Evolutionary conservation across 2,888 invertebrate genomes (phyloP), one percentile per base, ranked within the genome.

Genomic region (Rhimphoctona megacephalus): DNA sequence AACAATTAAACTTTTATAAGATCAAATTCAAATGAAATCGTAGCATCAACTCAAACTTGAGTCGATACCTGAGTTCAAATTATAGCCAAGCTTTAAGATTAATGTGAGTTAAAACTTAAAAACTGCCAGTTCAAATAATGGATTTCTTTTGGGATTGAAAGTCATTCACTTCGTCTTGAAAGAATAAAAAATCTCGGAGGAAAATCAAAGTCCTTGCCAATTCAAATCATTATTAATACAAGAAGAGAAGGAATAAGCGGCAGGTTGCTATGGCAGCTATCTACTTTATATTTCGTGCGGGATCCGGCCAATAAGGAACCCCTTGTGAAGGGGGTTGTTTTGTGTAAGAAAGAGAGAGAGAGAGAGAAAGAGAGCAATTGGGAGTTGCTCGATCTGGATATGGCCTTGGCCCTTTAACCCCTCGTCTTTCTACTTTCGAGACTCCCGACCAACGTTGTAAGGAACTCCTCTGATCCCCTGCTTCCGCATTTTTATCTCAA

Each of bases 321-420:
- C 72, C 54, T 66, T 54, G 77, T 77, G 82, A 69, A 79, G 46
- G 79, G 79, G 70, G 77, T 57, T 54, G 49, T 54, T 54, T 69
- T 72, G 74, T 57, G 67, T 61, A 67, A 54, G 80, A 67, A 4
- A 73, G 80, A 54, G 78, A 70, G 54, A 77, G 52, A 57, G 83
- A 79, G 86, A 78, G 73, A 54, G 69, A 54, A 74, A 66, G 69
- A 72, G 8, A 54, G 69, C 39, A 66, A 49, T 30, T 61, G 46
- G 22, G 80, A 81, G 85, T 78, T 52, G 66, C 39, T 22, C n/a
- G 66, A 78, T 85, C 74, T 66, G 67, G 82, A 84, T 81, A 81
- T 83, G 89, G 85, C 89, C 89, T 89, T 90, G 89, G 88, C 90
- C 90, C 79, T 88, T 88, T 87, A 89, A 89, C 89, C 89, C 83